Base-by-base conservation (phyloP, 2,888 invertebrate genomes). In the Cryptophagus acutangulus region DNA sequence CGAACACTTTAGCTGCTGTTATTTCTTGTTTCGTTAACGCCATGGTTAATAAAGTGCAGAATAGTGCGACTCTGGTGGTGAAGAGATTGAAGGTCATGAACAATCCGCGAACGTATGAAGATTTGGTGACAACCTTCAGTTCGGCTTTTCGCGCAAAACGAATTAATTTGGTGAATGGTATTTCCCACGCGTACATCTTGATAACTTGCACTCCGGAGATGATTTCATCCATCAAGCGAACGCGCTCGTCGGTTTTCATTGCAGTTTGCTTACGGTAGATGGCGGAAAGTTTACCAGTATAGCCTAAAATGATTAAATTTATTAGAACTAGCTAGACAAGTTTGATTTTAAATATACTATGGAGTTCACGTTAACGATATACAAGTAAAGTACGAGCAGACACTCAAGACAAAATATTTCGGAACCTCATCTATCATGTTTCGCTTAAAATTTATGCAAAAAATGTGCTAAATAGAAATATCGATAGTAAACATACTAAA, bases 151-250 rank as follows among this genome's bases (percentile, higher is more conserved):
- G 66, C 0, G 82, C 76, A 2, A 73, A 61, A 33, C 72, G 73
- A 2, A 85, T 74, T 17, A 83, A 58, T 16, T 76, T 72, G 13
- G 78, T 76, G 57, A 86, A 86, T 0, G 84, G 81, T 44, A 75
- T 78, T 58, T 87, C 87, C 77, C 85, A 86, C 2, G 80, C 78
- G 58, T 80, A 86, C 80, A 81, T 79, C 66, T 84, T 84, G 49
- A 84, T 80, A 46, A 89, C 90, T 72, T 92, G 85, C 71, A 97
- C 92, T 33, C 93, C 95, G 41, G 80, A 79, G 47, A 96, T 85
- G 54, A 96, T 84, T 75, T 97, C 96, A 63, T 87, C 91, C 92
- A 96, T 96, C 34, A 94, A 75, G 37, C 90, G 79, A 28, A 96
- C 87, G 47, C 96, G 76, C 56, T 86, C 84, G 68, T 96, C 96